A percentile compares a stretch with the other conserved stretches of the same genome.
Conservation (phyloP, 2,113 vertebrate genomes). For the Phalacrocorax pelagicus region DNA sequence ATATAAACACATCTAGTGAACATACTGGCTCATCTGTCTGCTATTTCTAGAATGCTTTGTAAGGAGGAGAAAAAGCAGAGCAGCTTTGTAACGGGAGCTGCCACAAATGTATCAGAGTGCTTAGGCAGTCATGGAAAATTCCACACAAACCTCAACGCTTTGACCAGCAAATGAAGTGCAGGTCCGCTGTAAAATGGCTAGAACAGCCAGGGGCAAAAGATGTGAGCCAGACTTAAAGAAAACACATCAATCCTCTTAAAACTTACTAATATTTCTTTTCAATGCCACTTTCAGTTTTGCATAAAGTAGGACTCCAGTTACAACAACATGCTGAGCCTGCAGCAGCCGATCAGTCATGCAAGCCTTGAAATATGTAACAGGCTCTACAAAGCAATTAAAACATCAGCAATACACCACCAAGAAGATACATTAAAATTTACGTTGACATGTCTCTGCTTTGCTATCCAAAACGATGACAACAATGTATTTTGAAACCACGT, state of each 20-base stretch:
- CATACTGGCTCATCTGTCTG: conserved; percentile 54
- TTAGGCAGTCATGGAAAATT: conserved; percentile 79
- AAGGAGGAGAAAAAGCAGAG: conserved; percentile 62
- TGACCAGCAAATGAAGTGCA: conserved; percentile 40
- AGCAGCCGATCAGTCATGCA: neutral
- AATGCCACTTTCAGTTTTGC: neutral
- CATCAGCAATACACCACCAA: neutral
- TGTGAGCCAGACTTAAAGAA: neutral
- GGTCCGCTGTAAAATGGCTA: conserved; percentile 10
- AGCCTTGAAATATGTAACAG: neutral
- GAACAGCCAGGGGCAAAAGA: neutral
- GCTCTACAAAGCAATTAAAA: neutral
- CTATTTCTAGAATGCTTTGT: conserved; percentile 74
- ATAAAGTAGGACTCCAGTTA: neutral
- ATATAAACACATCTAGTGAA: conserved; percentile 57
- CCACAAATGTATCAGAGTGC: conserved; percentile 60
- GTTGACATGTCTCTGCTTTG: neutral
- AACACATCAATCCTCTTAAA: neutral
- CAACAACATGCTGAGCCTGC: neutral
- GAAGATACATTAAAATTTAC: neutral
- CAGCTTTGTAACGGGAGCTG: conserved; percentile 62
- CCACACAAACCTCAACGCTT: conserved; percentile 71
- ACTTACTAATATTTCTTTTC: neutral
- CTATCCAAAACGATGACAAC: neutral
- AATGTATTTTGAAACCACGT: neutral